Evolutionary conservation across 2,797 vertebrate species (phyloP), one percentile per base, ranked within the genome.

Genomic region (Falco rusticolus): DNA sequence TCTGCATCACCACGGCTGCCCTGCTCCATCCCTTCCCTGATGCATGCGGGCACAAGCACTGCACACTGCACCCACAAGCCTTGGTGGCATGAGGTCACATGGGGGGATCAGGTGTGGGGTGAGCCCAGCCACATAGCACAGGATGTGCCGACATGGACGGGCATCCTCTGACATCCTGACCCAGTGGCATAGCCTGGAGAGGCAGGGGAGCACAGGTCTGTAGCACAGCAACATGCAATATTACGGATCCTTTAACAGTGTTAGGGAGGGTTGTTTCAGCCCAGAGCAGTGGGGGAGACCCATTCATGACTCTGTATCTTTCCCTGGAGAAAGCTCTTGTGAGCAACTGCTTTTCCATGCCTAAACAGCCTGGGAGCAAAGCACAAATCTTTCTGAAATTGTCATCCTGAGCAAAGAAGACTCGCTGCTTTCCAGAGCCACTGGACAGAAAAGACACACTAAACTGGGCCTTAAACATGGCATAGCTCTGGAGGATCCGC

Each of bases 101-200:
- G 0, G 16, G 17, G 13, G 18, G 48, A 70, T 13, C 50, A 33
- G 53, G 37, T 1, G 5, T 4, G 33, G 43, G 43, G 26, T 47
- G 71, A 45, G 13, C 15, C 53, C 66, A 22, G n/a, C 43, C 48
- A 4, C 5, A 9, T 13, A 6, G 11, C 26, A 3, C 22, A 56
- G 71, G 54, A 48, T 45, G 45, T 34, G 6, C 47, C 25, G 16
- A 13, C 29, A 17, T 0, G 0, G 43, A 47, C 26, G 70, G 61
- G 19, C 51, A 53, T 34, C 47, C 39, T 74, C n/a, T 39, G 56
- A 28, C 39, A 39, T 19, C 50, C 68, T 1, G 7, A 31, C 22
- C 28, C 9, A 1, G 18, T 37, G 41, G 21, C 51, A 16, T 0
- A 48, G 15, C 53, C 57, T 0, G 0, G 48, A 56, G 16, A 47